These are phyloP conservation scores for Pecten maximus DNA, from an alignment of 2,888 invertebrate genomes.

Conservation along the genomic window DNA sequence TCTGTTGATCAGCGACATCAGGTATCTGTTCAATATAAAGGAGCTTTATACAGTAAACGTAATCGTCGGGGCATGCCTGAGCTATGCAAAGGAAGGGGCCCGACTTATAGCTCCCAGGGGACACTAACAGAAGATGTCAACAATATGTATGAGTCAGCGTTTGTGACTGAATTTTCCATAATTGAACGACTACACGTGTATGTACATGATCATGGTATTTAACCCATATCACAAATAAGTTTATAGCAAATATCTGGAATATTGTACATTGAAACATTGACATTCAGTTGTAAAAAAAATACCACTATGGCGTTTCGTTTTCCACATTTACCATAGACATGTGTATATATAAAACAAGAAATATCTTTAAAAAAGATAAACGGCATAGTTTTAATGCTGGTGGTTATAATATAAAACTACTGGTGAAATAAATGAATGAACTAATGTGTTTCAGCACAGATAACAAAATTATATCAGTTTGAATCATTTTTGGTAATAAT, in stretches of 20 bases:
- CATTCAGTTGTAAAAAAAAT: not conserved
- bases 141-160: not conserved
- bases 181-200: not conserved
- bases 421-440: too few relatives aligned
- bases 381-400: too few relatives aligned
- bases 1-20: not conserved
- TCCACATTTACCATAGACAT: too few relatives aligned
- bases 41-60: not conserved
- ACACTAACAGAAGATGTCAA: not conserved
- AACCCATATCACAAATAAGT: too few relatives aligned
- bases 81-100: not conserved
- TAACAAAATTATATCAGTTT: too few relatives aligned
- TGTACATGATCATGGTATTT: not conserved
- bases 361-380: too few relatives aligned
- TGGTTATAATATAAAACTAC: too few relatives aligned
- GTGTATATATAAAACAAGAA: too few relatives aligned
- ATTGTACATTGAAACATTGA: not conserved
- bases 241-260: not conserved
- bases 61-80: not conserved
- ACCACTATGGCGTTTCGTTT: too few relatives aligned
- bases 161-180: too few relatives aligned
- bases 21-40: not conserved
- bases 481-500: too few relatives aligned
- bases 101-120: not conserved
- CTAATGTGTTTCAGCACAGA: too few relatives aligned